Percentiles rank a stretch among this genome's conserved stretches.
Evolutionary conservation across 2,888 invertebrate genomes (phyloP).

Genomic region (Mycogona germanica): DNA sequence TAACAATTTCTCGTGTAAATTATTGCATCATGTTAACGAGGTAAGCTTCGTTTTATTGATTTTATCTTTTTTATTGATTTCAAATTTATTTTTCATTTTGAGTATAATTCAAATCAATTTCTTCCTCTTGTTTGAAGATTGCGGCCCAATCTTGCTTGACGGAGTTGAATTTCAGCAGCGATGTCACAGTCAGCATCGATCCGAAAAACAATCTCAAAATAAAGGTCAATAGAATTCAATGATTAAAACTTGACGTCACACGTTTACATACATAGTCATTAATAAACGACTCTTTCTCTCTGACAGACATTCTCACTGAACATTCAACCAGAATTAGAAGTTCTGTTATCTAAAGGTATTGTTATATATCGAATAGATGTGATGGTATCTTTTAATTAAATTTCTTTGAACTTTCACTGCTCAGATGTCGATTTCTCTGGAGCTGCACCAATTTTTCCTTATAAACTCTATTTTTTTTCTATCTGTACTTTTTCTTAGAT

Average conservation of each 20-base stretch:
- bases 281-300: too few relatives aligned
- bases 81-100: neutral
- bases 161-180: slow-evolving; percentile 12
- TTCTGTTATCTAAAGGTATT: slow-evolving; percentile 9
- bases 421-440: too few relatives aligned
- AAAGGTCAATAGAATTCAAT: slow-evolving; percentile 13
- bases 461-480: too few relatives aligned
- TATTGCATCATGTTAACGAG: slow-evolving; percentile 14
- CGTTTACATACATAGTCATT: too few relatives aligned
- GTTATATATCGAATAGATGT: too few relatives aligned
- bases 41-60: neutral
- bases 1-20: slow-evolving; percentile 8
- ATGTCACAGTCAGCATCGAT: slow-evolving; percentile 8
- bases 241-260: too few relatives aligned
- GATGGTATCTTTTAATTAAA: too few relatives aligned
- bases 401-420: too few relatives aligned
- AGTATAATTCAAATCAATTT: neutral
- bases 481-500: too few relatives aligned
- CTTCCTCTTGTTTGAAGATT: neutral
- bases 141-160: slow-evolving; percentile 11
- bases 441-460: too few relatives aligned
- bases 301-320: slow-evolving; percentile 4
- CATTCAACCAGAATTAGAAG: slow-evolving; percentile 8
- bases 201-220: slow-evolving; percentile 9
- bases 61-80: neutral